phyloP scores from a whole-genome alignment of 2,888 invertebrate genomes.

The Coelogynopora nodosa region DNA sequence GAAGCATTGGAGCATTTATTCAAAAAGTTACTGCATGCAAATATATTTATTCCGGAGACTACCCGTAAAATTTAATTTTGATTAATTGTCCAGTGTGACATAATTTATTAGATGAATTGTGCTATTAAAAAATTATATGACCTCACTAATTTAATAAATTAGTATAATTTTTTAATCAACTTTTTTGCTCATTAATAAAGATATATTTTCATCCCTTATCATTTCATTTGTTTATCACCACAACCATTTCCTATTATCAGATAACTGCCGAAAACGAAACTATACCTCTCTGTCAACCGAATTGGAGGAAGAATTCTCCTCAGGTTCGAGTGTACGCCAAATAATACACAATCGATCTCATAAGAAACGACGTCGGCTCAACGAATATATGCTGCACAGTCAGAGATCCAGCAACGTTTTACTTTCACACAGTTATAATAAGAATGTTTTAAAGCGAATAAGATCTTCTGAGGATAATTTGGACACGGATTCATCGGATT shows the following conservation, averaged over 20 bases:
- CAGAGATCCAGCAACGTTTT: not conserved
- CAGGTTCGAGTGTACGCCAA: not conserved
- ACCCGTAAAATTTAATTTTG: too few species aligned
- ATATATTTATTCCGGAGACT: too few species aligned
- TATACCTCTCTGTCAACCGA: not conserved
- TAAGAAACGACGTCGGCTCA: not conserved
- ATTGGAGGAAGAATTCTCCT: not conserved
- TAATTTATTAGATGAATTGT: too few species aligned
- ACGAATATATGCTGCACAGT: not conserved
- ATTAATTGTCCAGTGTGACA: too few species aligned
- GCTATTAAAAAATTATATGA: too few species aligned
- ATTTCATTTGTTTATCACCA: not conserved
- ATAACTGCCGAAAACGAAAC: not conserved
- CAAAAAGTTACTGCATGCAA: too few species aligned
- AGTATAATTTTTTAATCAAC: too few species aligned
- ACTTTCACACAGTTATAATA: not conserved
- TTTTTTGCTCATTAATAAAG: too few species aligned
- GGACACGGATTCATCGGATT: not conserved
- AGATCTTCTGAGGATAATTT: not conserved
- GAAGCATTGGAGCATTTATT: too few species aligned
- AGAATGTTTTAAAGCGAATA: not conserved
- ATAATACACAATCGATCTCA: not conserved
- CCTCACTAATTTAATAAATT: too few species aligned
- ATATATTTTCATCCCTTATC: too few species aligned
- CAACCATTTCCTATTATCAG: not conserved